phyloP scores from a whole-genome alignment of 23 tunicate species.

The Pegea sp. region DNA sequence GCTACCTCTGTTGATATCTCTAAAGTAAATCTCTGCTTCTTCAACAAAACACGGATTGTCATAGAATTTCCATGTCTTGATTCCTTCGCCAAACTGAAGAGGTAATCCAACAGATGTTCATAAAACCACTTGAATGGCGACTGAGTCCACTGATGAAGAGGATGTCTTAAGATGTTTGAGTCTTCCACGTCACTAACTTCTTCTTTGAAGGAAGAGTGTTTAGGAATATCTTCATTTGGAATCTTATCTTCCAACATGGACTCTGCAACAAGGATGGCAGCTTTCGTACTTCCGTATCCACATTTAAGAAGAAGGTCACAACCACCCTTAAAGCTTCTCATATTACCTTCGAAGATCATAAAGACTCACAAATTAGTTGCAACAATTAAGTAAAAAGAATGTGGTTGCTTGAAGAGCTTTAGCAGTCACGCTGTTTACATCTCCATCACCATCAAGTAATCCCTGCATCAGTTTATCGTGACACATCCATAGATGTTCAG shows the following conservation, averaged over 20 bases:
- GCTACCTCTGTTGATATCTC: background rate
- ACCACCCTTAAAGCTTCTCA: slow-evolving; percentile 1
- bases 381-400: slow-evolving; percentile 2
- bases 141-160: slow-evolving; percentile 22
- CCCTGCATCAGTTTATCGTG: slow-evolving; percentile 30
- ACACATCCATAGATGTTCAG: slow-evolving; percentile 8
- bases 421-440: slow-evolving; percentile 75
- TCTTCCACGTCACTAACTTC: slow-evolving; percentile 8
- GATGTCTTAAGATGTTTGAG: background rate
- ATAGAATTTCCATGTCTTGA: slow-evolving; percentile 69
- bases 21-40: slow-evolving; percentile 13
- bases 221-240: slow-evolving; percentile 3
- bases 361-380: slow-evolving; percentile 4
- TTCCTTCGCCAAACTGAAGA: slow-evolving; percentile 61
- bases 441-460: slow-evolving; percentile 51
- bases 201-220: slow-evolving; percentile 6
- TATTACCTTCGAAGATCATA: too few species aligned
- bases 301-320: slow-evolving; percentile 47
- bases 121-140: slow-evolving; percentile 93
- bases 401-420: slow-evolving; percentile 42
- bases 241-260: too few species aligned
- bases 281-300: slow-evolving; percentile 18
- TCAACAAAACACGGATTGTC: slow-evolving; percentile 47
- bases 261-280: slow-evolving; percentile 24
- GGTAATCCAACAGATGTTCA: slow-evolving; percentile 19